Evolutionary conservation across 2,797 vertebrate genomes (phyloP), one percentile per base, ranked within the genome.

Genomic region (Clarias platycephalus): DNA sequence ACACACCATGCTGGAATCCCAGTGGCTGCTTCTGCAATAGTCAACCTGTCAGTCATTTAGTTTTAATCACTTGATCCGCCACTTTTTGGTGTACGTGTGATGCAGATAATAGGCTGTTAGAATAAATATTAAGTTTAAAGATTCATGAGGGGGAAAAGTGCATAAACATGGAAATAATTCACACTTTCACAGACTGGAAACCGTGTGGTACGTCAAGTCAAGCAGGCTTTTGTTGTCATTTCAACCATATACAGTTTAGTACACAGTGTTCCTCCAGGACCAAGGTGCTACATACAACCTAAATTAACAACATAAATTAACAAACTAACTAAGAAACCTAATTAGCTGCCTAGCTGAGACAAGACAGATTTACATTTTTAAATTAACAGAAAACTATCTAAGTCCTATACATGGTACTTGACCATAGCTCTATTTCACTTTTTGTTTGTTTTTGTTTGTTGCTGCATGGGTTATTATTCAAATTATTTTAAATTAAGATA

Each of bases 1-100:
- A 79, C 60, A 22, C 78, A 77, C 64, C 80, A 87, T 68, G 83
- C 85, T 82, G 81, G 64, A 86, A 80, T 86, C 86, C 83, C 86
- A 86, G 66, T 57, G 80, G 82, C 83, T 87, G 79, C 64, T 85
- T 78, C 71, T 74, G 55, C 79, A 71, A 58, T 77, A 78, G 80
- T 84, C 68, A 12, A 66, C 62, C 81, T 88, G 82, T 84, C 83
- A 83, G 75, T 79, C 83, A 37, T 81, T 87, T 85, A 86, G 86
- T 82, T 81, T 88, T 80, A 84, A 53, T 85, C 66, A 12, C 60
- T 63, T 80, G 83, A 44, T 44, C 44, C 44, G 9, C 1, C 44
- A 44, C 44, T 44, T 44, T 44, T 44, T 44, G 44, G 44, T 44
- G 44, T 44, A 44, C 9, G 9, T 44, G 44, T 44, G 44, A 44